Evolutionary conservation across 2,797 vertebrate species (phyloP).

Genomic region (Sarcophilus harrisii): DNA sequence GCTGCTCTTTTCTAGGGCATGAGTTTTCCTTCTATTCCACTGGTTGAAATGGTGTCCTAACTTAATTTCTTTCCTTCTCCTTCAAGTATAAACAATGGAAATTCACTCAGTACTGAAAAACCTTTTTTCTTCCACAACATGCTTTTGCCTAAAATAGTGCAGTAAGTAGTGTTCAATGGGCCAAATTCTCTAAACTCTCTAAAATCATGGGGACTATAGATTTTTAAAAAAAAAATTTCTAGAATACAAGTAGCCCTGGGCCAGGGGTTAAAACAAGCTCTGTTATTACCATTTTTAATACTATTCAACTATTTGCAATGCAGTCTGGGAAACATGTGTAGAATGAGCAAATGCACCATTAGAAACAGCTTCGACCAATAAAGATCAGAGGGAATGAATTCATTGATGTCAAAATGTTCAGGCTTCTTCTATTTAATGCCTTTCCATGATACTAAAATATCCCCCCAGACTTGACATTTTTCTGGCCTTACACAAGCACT

Average conservation of each 20-base stretch:
- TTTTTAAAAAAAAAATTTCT: constrained; percentile 67
- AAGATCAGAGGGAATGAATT: constrained; percentile 20
- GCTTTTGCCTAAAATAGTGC: constrained; percentile 56
- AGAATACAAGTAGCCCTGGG: not conserved
- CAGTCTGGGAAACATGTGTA: constrained; percentile 27
- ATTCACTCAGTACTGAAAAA: constrained; percentile 24
- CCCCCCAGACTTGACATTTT: not conserved
- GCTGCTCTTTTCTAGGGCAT: constrained; percentile 41
- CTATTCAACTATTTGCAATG: constrained; percentile 17
- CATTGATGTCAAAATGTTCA: constrained; percentile 7
- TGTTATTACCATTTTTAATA: constrained; percentile 17
- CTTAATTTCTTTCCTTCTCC: constrained; percentile 32
- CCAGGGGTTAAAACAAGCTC: not conserved
- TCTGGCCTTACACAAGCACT: constrained; percentile 40
- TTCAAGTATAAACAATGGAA: constrained; percentile 5
- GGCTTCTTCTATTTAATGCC: constrained; percentile 4
- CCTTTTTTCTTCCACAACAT: constrained; percentile 13
- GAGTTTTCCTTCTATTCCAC: not conserved
- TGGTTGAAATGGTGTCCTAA: constrained; percentile 38
- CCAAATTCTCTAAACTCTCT: constrained; percentile 24
- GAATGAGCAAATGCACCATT: not conserved
- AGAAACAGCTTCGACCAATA: constrained; percentile 23
- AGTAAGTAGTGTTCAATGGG: constrained; percentile 8
- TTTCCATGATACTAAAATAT: not conserved
- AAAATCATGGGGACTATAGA: constrained; percentile 43